Evolutionary conservation across 2,888 invertebrate species (phyloP), one percentile per base, ranked within the genome.

Genomic region (Osmoderma eremita): DNA sequence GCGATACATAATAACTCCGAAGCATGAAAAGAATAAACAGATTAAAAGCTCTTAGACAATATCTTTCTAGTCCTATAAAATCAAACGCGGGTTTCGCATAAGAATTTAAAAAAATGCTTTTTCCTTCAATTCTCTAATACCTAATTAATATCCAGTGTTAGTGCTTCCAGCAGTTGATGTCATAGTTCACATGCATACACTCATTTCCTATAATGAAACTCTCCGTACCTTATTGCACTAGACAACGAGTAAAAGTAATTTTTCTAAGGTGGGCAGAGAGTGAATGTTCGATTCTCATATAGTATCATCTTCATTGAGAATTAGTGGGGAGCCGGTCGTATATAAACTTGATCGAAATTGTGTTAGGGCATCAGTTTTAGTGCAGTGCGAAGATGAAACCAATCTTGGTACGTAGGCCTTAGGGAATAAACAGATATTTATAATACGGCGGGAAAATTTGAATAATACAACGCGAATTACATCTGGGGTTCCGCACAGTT

Each of bases 371-470:
- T 58, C 58, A 58, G 58, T 58, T 56, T 24, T 18, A 58, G 58
- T 58, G 58, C 58, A 58, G 58, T 58, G 58, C 41, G 45, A 58
- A 45, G 41, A 58, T 58, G 58, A 58, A 58, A 58, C 58, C 58
- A 20, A 42, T 58, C 45, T 58, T 58, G 58, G 58, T 58, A 58
- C 30, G 58, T 58, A 58, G 8, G 10, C 2, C 5, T 30, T 30
- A 30, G 30, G 24, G 30, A 30, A 30, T 30, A n/a, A n/a, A n/a
- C n/a, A n/a, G n/a, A n/a, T n/a, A n/a, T n/a, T n/a, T n/a, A n/a
- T n/a, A n/a, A n/a, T n/a, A n/a, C 10, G 30, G 30, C 30, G 30
- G 3, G 30, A 30, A 30, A 30, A 3, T 30, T 30, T 10, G 30
- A 30, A 30, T 5, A 24, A 8, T 30, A n/a, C 10, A 30, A 4